Conservation (phyloP, 2,888 invertebrate species). For the Andricus quercusramuli region DNA sequence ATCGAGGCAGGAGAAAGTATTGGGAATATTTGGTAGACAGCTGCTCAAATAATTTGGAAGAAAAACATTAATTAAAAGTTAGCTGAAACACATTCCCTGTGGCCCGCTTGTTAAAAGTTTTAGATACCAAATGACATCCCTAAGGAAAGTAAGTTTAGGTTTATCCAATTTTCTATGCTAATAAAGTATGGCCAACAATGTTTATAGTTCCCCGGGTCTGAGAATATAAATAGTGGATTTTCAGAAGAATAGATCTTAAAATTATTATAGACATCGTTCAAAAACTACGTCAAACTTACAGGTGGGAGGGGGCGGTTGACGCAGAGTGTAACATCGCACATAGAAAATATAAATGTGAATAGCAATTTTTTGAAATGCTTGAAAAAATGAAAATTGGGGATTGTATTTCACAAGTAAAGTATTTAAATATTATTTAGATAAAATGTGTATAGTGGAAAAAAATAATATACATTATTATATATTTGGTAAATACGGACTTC, state of each 20-base stretch:
- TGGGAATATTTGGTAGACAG: neutral
- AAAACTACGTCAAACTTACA: too few species aligned
- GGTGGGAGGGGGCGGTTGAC: too few species aligned
- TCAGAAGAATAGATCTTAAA: neutral
- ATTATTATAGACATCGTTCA: neutral
- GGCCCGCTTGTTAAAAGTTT: conserved; percentile 29
- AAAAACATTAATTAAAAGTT: conserved; percentile 18
- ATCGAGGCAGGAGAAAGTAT: neutral
- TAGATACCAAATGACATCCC: neutral
- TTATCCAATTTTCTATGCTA: neutral
- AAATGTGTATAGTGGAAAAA: too few species aligned
- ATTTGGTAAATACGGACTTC: too few species aligned
- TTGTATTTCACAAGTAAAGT: too few species aligned
- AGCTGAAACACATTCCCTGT: neutral
- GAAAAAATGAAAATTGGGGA: too few species aligned
- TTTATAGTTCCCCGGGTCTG: neutral
- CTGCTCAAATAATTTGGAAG: neutral
- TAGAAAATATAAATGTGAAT: too few species aligned
- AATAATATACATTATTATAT: too few species aligned
- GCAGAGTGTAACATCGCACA: too few species aligned
- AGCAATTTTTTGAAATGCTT: too few species aligned
- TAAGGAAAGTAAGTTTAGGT: neutral
- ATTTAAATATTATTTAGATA: too few species aligned
- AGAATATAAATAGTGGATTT: neutral
- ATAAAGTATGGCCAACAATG: neutral